These are phyloP conservation scores for Megaceryle alcyon DNA, from an alignment of 2,797 vertebrate species.

Conservation along the genomic window DNA sequence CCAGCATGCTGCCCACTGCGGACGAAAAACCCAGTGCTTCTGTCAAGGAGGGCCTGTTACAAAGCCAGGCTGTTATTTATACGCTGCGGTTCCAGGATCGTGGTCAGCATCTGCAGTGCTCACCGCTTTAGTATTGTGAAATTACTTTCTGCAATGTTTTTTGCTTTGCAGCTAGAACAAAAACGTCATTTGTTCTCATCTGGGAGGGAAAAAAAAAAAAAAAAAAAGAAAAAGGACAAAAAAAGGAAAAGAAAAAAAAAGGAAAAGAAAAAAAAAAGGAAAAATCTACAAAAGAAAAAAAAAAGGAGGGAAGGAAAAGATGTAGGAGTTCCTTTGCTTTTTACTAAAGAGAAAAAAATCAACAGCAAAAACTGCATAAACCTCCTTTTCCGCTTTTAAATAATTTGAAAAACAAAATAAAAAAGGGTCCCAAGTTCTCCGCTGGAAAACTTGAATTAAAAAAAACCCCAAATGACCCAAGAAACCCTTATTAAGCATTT, in stretches of 20 bases:
- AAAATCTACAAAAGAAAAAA: neutral
- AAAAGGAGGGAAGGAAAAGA: neutral
- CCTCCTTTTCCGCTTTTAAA: neutral
- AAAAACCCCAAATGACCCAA: neutral
- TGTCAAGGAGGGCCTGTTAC: slow-evolving; percentile 65
- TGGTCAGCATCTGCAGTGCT: slow-evolving; percentile 30
- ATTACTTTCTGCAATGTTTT: slow-evolving; percentile 1
- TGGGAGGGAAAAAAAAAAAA: neutral
- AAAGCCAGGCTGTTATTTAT: slow-evolving; percentile 69
- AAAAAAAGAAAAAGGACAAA: no score
- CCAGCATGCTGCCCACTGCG: slow-evolving; percentile 87
- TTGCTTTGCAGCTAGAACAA: slow-evolving; percentile 48
- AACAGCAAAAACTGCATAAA: neutral
- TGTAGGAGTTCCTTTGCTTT: neutral
- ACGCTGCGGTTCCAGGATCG: slow-evolving; percentile 49
- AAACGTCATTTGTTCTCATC: slow-evolving; percentile 2
- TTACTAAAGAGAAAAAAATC: neutral
- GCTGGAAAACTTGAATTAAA: slow-evolving; percentile 36
- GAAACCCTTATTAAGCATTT: slow-evolving; percentile 21
- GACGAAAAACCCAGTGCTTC: slow-evolving; percentile 72
- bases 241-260: neutral
- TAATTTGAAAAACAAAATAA: neutral
- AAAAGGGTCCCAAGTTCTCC: neutral
- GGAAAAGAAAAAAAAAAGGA: neutral
- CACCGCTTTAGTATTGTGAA: neutral